Percentiles rank a stretch among this genome's conserved stretches.
These are phyloP conservation scores for Pemphredon lugubris DNA, from an alignment of 2,888 invertebrate species.

Conservation along the genomic window DNA sequence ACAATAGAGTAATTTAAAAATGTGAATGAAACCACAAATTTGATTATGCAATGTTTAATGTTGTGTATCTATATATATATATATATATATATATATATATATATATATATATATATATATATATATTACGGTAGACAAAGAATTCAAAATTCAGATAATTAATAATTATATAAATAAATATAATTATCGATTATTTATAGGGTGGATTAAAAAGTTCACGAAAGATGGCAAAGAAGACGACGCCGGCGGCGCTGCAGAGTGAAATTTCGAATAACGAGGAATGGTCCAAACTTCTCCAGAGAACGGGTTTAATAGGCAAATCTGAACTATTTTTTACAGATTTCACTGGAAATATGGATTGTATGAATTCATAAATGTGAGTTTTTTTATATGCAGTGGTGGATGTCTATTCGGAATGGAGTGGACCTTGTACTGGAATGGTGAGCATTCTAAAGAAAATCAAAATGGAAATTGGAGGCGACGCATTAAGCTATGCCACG, in stretches of 20 bases:
- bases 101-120: too few relatives aligned
- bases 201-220: constrained; percentile 67
- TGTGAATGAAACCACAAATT: too few relatives aligned
- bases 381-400: constrained; percentile 84
- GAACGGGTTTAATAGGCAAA: constrained; percentile 86
- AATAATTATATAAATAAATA: too few relatives aligned
- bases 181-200: constrained; percentile 48
- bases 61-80: too few relatives aligned
- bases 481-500: constrained; percentile 90
- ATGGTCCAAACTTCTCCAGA: constrained; percentile 89
- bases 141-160: too few relatives aligned
- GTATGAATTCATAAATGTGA: background rate
- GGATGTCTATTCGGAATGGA: constrained; percentile 97
- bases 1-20: too few relatives aligned
- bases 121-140: too few relatives aligned
- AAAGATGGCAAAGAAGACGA: constrained; percentile 88
- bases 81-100: too few relatives aligned
- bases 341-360: background rate
- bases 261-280: constrained; percentile 93
- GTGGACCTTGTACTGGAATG: constrained; percentile 95
- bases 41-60: too few relatives aligned
- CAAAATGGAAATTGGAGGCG: constrained; percentile 94
- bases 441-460: constrained; percentile 92
- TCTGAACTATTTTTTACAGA: constrained; percentile 3
- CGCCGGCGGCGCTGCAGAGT: constrained; percentile 88